phyloP scores from a whole-genome alignment of 2,888 invertebrate genomes.

The Deilephila elpenor region DNA sequence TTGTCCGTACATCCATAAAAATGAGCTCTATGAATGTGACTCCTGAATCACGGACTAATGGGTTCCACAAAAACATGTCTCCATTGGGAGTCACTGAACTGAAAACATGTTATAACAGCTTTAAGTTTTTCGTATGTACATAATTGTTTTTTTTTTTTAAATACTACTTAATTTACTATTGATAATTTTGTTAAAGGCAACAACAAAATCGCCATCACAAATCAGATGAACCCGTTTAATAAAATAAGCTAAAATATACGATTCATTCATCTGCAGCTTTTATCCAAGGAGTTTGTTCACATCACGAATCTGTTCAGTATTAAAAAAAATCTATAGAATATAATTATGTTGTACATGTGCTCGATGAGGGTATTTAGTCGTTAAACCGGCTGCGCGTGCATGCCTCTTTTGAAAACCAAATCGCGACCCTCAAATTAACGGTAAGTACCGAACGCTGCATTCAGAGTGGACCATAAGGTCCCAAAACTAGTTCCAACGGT shows the following conservation, averaged over 20 bases:
- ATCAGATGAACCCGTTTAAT: neutral
- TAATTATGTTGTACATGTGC: constrained; percentile 34
- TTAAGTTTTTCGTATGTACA: too few species aligned
- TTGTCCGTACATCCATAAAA: too few species aligned
- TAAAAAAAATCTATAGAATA: neutral
- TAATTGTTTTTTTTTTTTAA: too few species aligned
- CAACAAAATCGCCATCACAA: neutral
- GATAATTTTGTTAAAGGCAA: too few species aligned
- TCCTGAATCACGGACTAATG: too few species aligned
- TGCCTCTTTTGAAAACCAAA: constrained; percentile 58
- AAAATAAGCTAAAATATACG: neutral
- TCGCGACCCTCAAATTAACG: constrained; percentile 68
- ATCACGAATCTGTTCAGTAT: neutral
- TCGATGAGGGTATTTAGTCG: constrained; percentile 42
- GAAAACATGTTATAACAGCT: too few species aligned
- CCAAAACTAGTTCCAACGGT: constrained; percentile 66
- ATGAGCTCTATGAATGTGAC: too few species aligned
- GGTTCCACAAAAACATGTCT: too few species aligned
- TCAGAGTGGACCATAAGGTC: constrained; percentile 53
- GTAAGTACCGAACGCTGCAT: constrained; percentile 61
- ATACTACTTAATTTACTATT: too few species aligned
- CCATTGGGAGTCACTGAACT: too few species aligned
- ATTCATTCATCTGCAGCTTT: neutral
- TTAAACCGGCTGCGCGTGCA: constrained; percentile 54
- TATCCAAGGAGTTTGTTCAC: neutral